phyloP scores from a whole-genome alignment of 2,888 invertebrate genomes.

The Chirona hameri region DNA sequence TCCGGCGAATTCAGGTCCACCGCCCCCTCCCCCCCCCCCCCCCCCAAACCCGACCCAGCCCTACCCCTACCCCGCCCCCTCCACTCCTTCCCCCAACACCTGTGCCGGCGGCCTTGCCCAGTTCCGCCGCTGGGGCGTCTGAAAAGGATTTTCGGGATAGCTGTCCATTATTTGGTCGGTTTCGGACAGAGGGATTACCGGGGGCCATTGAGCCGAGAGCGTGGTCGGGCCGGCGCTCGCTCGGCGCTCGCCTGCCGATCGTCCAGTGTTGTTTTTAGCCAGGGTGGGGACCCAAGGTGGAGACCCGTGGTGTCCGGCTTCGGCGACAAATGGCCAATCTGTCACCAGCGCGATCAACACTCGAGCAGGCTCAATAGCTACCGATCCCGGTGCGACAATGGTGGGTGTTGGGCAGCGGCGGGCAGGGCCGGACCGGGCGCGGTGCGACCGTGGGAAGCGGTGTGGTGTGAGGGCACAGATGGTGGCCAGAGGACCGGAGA shows the following conservation, averaged over 20 bases:
- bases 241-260: background rate
- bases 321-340: no score
- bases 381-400: background rate
- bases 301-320: background rate
- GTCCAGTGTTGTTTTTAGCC: slow-evolving; percentile 9
- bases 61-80: background rate
- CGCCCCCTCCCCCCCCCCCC: background rate
- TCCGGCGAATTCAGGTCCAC: no score
- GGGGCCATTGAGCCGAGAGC: background rate
- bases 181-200: slow-evolving; percentile 7
- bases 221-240: background rate
- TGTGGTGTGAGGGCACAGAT: background rate
- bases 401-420: background rate
- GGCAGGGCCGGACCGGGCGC: background rate
- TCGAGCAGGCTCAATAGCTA: background rate
- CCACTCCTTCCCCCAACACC: background rate
- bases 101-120: slow-evolving; percentile 3
- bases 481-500: background rate
- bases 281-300: background rate
- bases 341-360: background rate
- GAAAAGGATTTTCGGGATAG: slow-evolving; percentile 2
- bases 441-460: background rate
- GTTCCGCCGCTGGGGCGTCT: background rate
- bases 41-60: no score
- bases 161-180: background rate